Percentiles rank a stretch among this genome's conserved stretches.
These are phyloP conservation scores for Masnerella sp. DNA, from an alignment of 2,888 invertebrate genomes.

Conservation along the genomic window DNA sequence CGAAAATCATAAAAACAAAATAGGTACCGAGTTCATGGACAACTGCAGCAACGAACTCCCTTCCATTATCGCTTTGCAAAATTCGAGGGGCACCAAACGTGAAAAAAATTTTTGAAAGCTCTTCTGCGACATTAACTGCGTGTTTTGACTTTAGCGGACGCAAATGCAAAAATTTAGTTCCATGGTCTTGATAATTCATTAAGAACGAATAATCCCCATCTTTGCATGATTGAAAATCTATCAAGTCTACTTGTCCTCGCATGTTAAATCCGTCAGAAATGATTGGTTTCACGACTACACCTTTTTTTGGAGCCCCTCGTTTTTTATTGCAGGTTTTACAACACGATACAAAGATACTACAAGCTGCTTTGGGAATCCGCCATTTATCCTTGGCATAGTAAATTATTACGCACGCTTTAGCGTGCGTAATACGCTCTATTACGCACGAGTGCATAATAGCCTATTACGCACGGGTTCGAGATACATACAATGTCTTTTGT, in stretches of 20 bases:
- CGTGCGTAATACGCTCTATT: no score
- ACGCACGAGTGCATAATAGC: no score
- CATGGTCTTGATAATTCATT: constrained; percentile 70
- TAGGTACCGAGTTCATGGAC: constrained; percentile 55
- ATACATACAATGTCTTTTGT: no score
- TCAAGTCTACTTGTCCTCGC: constrained; percentile 69
- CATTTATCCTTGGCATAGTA: no score
- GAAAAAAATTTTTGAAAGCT: constrained; percentile 55
- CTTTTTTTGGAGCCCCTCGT: constrained; percentile 43
- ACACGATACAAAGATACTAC: constrained; percentile 42
- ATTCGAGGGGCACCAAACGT: constrained; percentile 58
- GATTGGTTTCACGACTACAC: constrained; percentile 66
- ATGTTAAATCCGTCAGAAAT: constrained; percentile 65
- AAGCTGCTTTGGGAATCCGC: constrained; percentile 39
- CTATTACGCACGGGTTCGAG: no score
- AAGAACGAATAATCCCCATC: constrained; percentile 71
- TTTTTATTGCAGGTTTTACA: constrained; percentile 55
- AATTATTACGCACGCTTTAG: no score
- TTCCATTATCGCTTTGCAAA: constrained; percentile 61
- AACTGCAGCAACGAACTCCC: constrained; percentile 64
- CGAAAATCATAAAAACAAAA: not conserved
- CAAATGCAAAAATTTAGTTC: constrained; percentile 69
- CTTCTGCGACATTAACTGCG: constrained; percentile 66
- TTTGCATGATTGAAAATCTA: constrained; percentile 67
- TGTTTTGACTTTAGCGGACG: constrained; percentile 66